Evolutionary conservation across 1,140 invertebrate genomes (phyloP).

Genomic region (Pachyrhynchus sulphureomaculatus): DNA sequence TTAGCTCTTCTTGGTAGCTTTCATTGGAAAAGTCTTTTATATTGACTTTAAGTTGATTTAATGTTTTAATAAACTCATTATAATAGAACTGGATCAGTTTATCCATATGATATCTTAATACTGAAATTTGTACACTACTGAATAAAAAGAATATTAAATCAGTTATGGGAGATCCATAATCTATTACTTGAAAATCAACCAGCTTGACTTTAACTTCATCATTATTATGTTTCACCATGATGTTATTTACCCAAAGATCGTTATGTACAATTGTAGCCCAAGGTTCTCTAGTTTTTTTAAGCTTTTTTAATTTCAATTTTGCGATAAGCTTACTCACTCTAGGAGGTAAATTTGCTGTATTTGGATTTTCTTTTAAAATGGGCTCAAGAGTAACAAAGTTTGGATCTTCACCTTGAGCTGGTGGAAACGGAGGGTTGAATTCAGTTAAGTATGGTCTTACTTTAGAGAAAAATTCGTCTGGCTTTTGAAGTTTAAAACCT

Average conservation of each 20-base stretch:
- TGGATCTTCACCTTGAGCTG: not conserved
- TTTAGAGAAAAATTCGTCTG: constrained; percentile 51
- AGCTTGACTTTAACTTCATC: constrained; percentile 54
- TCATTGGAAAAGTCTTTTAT: constrained; percentile 28
- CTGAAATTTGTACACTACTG: constrained; percentile 52
- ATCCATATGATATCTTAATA: constrained; percentile 51
- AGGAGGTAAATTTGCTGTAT: not conserved
- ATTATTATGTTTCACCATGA: constrained; percentile 54
- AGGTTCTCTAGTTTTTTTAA: constrained; percentile 34
- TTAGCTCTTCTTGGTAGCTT: constrained; percentile 34
- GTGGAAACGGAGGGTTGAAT: not conserved
- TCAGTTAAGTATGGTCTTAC: constrained; percentile 44
- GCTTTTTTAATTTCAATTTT: not conserved
- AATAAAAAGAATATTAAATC: constrained; percentile 61
- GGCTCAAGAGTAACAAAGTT: too few species aligned
- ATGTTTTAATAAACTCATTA: constrained; percentile 49
- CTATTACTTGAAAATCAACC: constrained; percentile 62
- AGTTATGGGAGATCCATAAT: constrained; percentile 53
- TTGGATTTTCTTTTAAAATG: not conserved
- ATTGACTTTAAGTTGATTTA: constrained; percentile 39
- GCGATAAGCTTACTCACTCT: not conserved
- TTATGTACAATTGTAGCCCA: constrained; percentile 57
- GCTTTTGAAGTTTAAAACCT: constrained; percentile 48
- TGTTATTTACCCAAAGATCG: constrained; percentile 65
- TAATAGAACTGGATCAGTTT: constrained; percentile 56